Evolutionary conservation across 1,140 invertebrate genomes (phyloP), one percentile per base, ranked within the genome.

Genomic region (Zaprionus camerounensis): DNA sequence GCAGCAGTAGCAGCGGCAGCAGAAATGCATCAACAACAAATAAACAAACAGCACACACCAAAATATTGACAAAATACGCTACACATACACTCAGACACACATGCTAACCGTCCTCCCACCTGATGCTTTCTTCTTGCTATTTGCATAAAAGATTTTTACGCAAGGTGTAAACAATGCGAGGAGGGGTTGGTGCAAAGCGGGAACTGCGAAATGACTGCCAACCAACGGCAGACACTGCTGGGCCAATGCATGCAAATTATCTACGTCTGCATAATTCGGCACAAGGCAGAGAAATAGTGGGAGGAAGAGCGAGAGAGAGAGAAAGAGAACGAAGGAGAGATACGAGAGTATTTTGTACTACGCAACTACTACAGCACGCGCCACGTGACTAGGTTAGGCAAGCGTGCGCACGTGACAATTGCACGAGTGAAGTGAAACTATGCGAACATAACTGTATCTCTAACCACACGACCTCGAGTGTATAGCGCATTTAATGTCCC

Each of bases 31-130:
- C 58, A 76, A 70, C 65, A 78, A 65, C 57, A 76, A 79, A 76
- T 69, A 67, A 71, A 68, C 65, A 79, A 80, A 66, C 71, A 65
- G 59, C 81, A 68, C 51, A 79, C 81, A 82, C 81, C 81, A 71
- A 84, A 65, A 81, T 85, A 85, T 85, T 68, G 82, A 80, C 77
- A 87, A 87, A 69, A 88, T 78, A 74, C 65, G 59, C 46, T 24
- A 9, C 3, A 2, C 20, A 7, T 4, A 4, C 15, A 5, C 28
- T 2, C 7, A 2, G 7, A 31, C 28, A 31, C 7, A 31, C 6
- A 2, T 17, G 15, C 41, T 44, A 3, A 34, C 31, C 31, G 2
- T 34, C 31, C 31, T 34, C 41, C 41, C 41, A 46, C 41, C 41
- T 46, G 41, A 46, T 46, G 64, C 51, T 61, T 22, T 28, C 20